Percentiles rank a stretch among this genome's conserved stretches.
Evolutionary conservation across 2,113 vertebrate genomes (phyloP).

Genomic region (Hippocampus comes): DNA sequence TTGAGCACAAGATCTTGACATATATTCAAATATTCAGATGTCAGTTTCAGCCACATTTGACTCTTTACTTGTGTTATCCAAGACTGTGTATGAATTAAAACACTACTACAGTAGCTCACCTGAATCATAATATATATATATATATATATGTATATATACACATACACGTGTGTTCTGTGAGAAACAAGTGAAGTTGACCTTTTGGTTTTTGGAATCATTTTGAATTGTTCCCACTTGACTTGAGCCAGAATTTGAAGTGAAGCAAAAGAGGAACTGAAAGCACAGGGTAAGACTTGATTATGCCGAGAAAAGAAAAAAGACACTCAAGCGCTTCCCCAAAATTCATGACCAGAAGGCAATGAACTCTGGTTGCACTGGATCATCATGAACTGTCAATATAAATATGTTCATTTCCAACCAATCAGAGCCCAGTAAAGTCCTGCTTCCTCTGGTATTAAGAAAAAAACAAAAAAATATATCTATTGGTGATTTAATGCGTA

Average conservation of each 20-base stretch:
- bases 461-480: background rate
- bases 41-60: too few species aligned
- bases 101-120: too few species aligned
- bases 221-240: background rate
- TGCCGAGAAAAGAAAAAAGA: background rate
- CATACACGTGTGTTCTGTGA: too few species aligned
- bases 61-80: too few species aligned
- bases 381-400: background rate
- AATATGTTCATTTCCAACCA: background rate
- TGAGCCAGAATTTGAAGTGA: background rate
- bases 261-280: conserved; percentile 1
- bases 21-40: too few species aligned
- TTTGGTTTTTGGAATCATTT: background rate
- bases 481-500: background rate
- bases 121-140: too few species aligned
- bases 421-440: background rate
- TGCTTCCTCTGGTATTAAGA: background rate
- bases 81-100: too few species aligned
- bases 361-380: background rate
- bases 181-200: too few species aligned
- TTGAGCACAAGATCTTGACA: background rate
- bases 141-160: too few species aligned
- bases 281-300: background rate
- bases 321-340: background rate
- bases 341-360: background rate